Conservation (phyloP, 2,113 vertebrate genomes). For the Potamarius usumacintae region DNA sequence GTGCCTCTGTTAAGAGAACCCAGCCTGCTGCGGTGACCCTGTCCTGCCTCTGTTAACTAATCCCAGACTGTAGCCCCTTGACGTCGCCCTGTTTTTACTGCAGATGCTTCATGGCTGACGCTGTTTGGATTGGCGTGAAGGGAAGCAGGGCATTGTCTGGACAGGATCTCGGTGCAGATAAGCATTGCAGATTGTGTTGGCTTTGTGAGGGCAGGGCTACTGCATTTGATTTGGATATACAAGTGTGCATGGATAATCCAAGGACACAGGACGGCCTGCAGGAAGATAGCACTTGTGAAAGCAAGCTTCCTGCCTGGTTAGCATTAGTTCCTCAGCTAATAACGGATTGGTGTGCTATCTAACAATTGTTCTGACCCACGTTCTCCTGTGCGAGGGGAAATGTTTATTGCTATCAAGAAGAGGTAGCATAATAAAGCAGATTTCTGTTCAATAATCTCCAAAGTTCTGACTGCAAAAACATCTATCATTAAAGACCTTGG, state of each 20-base stretch:
- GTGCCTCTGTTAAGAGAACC: constrained; percentile 18
- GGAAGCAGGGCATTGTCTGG: constrained; percentile 75
- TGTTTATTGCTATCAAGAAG: constrained; percentile 1
- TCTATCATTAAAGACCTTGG: background rate
- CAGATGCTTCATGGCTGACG: constrained; percentile 47
- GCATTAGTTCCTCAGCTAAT: constrained; percentile 58
- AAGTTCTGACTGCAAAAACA: background rate
- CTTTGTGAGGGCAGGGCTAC: constrained; percentile 59
- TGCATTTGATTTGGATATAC: constrained; percentile 73
- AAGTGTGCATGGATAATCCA: constrained; percentile 63
- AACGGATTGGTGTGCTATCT: constrained; percentile 55
- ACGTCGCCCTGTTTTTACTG: constrained; percentile 46
- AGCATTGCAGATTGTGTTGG: constrained; percentile 62
- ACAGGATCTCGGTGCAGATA: constrained; percentile 76
- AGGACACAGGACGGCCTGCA: constrained; percentile 64
- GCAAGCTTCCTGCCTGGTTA: constrained; percentile 61
- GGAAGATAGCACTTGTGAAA: constrained; percentile 69
- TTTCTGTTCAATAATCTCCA: too few species aligned
- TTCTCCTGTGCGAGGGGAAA: constrained; percentile 13
- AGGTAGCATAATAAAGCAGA: background rate
- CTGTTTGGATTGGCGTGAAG: constrained; percentile 73
- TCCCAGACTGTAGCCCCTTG: constrained; percentile 44
- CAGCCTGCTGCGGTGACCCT: constrained; percentile 39
- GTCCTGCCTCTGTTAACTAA: constrained; percentile 55
- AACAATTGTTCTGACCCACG: constrained; percentile 33